phyloP scores from a whole-genome alignment of 2,888 invertebrate species.

The Eristalinus aeneus region DNA sequence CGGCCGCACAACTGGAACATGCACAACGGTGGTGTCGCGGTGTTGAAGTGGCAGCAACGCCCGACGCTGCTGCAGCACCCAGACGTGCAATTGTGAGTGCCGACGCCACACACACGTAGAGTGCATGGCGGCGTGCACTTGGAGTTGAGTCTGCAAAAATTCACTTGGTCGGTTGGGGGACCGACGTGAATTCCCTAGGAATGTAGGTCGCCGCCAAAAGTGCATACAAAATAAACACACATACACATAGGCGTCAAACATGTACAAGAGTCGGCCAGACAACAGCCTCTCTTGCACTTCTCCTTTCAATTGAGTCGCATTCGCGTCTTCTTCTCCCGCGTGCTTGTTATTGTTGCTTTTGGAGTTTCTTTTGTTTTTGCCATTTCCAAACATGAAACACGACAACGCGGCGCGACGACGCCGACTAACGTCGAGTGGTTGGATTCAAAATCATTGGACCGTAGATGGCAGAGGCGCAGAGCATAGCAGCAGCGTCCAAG shows the following conservation, averaged over 20 bases:
- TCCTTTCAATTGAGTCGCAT: slow-evolving; percentile 57
- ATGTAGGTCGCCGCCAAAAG: slow-evolving; percentile 70
- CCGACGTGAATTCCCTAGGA: slow-evolving; percentile 39
- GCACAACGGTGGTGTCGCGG: not conserved
- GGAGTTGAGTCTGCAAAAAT: slow-evolving; percentile 23
- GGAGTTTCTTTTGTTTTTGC: not conserved
- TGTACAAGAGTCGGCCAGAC: slow-evolving; percentile 41
- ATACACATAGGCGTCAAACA: slow-evolving; percentile 23
- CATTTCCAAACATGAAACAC: not conserved
- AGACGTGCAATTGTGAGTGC: not conserved
- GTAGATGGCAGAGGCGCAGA: not conserved
- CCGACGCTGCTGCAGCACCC: not conserved
- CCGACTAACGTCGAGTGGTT: not conserved
- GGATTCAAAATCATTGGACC: not conserved
- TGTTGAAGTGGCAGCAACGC: too few relatives aligned
- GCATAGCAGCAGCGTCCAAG: not conserved
- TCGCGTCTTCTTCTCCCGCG: not conserved
- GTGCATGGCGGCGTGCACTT: slow-evolving; percentile 20
- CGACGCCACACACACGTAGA: not conserved
- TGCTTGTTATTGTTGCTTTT: not conserved
- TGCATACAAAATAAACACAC: slow-evolving; percentile 44
- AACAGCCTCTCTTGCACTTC: slow-evolving; percentile 59
- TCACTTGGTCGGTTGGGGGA: not conserved
- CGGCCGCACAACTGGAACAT: slow-evolving; percentile 16
- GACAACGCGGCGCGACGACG: not conserved